Conservation (phyloP, 2,888 invertebrate genomes). For the Alcis repandata region DNA sequence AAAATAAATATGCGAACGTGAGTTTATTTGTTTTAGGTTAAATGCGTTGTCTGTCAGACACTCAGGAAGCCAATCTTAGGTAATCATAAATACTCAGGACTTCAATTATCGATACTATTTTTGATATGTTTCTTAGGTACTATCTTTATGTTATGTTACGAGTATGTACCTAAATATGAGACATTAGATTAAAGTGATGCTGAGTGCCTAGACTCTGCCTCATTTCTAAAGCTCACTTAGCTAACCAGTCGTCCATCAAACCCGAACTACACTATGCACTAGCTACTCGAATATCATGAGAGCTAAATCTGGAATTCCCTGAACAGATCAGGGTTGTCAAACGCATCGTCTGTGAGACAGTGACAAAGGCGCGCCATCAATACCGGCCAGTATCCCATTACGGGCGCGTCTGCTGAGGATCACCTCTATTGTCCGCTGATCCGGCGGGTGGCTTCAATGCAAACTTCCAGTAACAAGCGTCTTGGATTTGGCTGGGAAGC, state of each 20-base stretch:
- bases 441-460: slow-evolving; percentile 68
- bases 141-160: too few relatives aligned
- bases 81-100: too few relatives aligned
- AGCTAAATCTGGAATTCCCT: slow-evolving; percentile 37
- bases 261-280: neutral
- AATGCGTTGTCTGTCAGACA: too few relatives aligned
- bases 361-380: slow-evolving; percentile 48
- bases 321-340: slow-evolving; percentile 41
- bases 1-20: too few relatives aligned
- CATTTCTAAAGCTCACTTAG: neutral
- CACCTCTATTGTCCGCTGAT: slow-evolving; percentile 67
- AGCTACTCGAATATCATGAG: slow-evolving; percentile 4
- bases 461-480: slow-evolving; percentile 79
- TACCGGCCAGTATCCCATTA: slow-evolving; percentile 60
- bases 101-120: too few relatives aligned
- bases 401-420: slow-evolving; percentile 61
- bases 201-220: too few relatives aligned
- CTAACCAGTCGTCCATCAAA: neutral
- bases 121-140: too few relatives aligned
- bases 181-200: neutral
- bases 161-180: too few relatives aligned
- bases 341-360: slow-evolving; percentile 38
- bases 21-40: too few relatives aligned
- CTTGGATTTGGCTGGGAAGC: slow-evolving; percentile 54
- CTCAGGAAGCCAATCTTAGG: too few relatives aligned